Percentiles rank a stretch among this genome's conserved stretches.
Conservation (phyloP, 2,113 vertebrate species). For the Catharus fuscescens region DNA sequence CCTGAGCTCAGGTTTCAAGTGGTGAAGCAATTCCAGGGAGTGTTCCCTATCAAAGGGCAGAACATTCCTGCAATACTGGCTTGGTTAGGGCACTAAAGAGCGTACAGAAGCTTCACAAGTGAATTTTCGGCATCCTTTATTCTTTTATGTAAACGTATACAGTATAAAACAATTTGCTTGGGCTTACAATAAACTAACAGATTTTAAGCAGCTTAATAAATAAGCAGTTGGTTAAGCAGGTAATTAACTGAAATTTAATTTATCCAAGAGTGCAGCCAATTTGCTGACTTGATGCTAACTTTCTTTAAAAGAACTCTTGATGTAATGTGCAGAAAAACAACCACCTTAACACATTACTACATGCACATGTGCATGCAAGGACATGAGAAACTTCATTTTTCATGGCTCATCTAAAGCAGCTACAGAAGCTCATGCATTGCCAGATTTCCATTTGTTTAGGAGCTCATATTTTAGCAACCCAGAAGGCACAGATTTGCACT, state of each 20-base stretch:
- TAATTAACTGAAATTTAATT: conserved; percentile 9
- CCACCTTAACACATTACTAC: not conserved
- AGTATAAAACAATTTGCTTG: not conserved
- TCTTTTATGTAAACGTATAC: not conserved
- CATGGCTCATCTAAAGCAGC: not conserved
- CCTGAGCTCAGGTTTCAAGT: conserved; percentile 46
- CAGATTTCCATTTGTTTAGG: not conserved
- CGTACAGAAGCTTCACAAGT: not conserved
- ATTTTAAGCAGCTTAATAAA: conserved; percentile 32
- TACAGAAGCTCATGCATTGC: not conserved
- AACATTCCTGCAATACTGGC: conserved; percentile 54
- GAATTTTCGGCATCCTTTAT: not conserved
- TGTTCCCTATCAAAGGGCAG: conserved; percentile 49
- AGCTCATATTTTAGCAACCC: not conserved
- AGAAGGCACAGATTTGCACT: not conserved
- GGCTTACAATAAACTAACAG: not conserved
- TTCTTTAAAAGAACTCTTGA: not conserved
- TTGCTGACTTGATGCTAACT: not conserved
- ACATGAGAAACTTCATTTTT: not conserved
- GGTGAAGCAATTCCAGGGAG: conserved; percentile 59
- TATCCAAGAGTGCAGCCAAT: not conserved
- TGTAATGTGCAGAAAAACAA: not conserved
- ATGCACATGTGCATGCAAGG: not conserved
- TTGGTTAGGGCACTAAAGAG: conserved; percentile 17
- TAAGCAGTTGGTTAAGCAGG: conserved; percentile 17